Evolutionary conservation across 2,888 invertebrate species (phyloP).

Genomic region (Polymixis lichenea): DNA sequence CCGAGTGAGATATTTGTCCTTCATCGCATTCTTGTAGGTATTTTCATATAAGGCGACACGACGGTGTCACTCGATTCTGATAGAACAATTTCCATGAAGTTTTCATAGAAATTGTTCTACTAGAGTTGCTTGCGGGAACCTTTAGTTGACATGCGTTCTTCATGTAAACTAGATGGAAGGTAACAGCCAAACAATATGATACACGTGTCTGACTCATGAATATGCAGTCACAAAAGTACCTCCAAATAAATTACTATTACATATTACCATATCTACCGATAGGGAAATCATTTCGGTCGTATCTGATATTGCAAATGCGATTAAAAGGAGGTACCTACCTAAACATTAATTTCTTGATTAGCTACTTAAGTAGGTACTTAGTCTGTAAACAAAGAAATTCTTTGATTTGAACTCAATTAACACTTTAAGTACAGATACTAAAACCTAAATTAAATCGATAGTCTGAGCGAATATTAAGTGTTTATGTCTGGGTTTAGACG

Average conservation of each 20-base stretch:
- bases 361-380: background rate
- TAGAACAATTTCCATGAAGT: too few relatives aligned
- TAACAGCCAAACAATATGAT: background rate
- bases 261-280: too few relatives aligned
- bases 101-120: too few relatives aligned
- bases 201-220: constrained; percentile 1
- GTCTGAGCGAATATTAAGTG: constrained; percentile 4
- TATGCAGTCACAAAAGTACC: background rate
- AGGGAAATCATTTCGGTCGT: constrained; percentile 10
- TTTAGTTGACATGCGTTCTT: background rate
- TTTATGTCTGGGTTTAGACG: constrained; percentile 20
- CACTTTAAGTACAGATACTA: background rate
- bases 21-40: too few relatives aligned
- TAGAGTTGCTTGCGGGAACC: too few relatives aligned
- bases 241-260: constrained; percentile 12
- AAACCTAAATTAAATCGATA: constrained; percentile 4
- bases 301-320: constrained; percentile 18
- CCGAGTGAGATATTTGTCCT: too few relatives aligned
- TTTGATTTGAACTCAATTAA: constrained; percentile 18
- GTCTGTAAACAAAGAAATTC: constrained; percentile 24
- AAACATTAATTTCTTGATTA: constrained; percentile 15
- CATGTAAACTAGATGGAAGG: constrained; percentile 3
- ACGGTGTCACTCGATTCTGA: too few relatives aligned
- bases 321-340: background rate
- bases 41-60: too few relatives aligned